Base-by-base conservation (phyloP, 2,113 vertebrate species). In the Xiphophorus hellerii region DNA sequence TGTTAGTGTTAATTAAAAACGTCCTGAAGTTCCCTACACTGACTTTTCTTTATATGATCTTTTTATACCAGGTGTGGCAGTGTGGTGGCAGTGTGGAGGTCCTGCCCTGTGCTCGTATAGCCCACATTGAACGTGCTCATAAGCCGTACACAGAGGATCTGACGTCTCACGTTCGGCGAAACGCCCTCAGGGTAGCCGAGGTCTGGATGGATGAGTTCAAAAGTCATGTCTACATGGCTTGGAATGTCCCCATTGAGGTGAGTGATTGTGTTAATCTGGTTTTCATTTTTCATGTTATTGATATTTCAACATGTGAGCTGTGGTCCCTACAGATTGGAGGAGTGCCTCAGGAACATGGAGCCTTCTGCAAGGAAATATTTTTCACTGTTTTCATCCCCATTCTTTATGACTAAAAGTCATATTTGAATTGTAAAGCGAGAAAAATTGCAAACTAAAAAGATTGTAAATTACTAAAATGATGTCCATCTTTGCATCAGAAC, bases 151-250 rank as follows among this genome's bases (percentile, higher is more conserved):
- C 98, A 0, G 97, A 98, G 74, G 97, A 99, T 75, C 94, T 99
- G 20, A 97, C 97, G 0, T 93, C 95, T 9, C 97, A 98, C 0
- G 96, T 99, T 66, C 96, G 98, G 22, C 94, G 98, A 30, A 99
- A 99, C 0, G 97, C 98, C 0, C 95, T 99, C 13, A 92, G 98
- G 76, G 96, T 97, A 69, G 98, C 98, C 0, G 97, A 99, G 78
- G 97, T 99, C 66, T 99, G 98, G 98, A 99, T 99, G 98, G 98
- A 99, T 33, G 98, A 99, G 84, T 99, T 99, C 68, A 99, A 98
- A 91, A 99, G 95, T 79, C 97, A 99, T 0, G 97, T 99, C 62
- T 99, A 99, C 77, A 99, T 99, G 98, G 98, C 98, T 0, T 99
- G 98, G 98, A 99, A 99, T 89, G 94, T 99, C 66, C 97, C 97